Evolutionary conservation across 2,888 invertebrate species (phyloP).

Genomic region (Hyposoter dolosus): DNA sequence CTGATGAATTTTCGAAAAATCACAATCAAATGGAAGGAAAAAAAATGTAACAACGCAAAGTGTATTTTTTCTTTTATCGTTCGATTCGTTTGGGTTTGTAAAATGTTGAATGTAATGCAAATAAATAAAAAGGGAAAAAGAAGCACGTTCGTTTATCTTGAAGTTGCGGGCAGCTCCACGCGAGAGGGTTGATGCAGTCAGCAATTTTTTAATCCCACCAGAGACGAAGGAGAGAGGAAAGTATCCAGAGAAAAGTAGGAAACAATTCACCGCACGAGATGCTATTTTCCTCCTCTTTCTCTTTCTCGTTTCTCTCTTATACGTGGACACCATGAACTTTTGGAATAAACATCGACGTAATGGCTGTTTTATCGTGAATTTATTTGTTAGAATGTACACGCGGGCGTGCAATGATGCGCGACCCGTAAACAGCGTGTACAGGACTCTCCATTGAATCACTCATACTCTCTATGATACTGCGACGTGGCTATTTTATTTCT

Average conservation of each 20-base stretch:
- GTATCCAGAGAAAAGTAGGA: conserved; percentile 1
- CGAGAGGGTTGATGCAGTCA: conserved; percentile 6
- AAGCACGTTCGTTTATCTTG: conserved; percentile 5
- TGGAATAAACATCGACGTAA: conserved; percentile 81
- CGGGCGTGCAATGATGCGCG: conserved; percentile 80
- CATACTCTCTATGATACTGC: conserved; percentile 41
- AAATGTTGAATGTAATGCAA: not conserved
- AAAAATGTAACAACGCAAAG: not conserved
- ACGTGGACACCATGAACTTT: conserved; percentile 72
- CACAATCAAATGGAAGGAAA: not conserved
- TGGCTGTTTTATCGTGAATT: conserved; percentile 81
- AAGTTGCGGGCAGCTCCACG: not conserved
- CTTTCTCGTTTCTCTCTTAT: not conserved
- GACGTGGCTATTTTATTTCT: conserved; percentile 29
- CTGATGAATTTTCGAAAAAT: not conserved
- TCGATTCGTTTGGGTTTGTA: not conserved
- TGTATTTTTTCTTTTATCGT: not conserved
- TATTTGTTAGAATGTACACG: conserved; percentile 75
- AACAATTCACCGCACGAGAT: conserved; percentile 12
- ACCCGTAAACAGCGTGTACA: conserved; percentile 79
- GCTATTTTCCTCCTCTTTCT: not conserved
- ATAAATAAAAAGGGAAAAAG: not conserved
- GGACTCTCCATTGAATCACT: conserved; percentile 63
- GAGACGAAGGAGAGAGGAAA: not conserved
- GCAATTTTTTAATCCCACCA: not conserved